Percentiles rank a stretch among this genome's conserved stretches.
Conservation (phyloP, 2,113 vertebrate species). For the Lepus timidus region DNA sequence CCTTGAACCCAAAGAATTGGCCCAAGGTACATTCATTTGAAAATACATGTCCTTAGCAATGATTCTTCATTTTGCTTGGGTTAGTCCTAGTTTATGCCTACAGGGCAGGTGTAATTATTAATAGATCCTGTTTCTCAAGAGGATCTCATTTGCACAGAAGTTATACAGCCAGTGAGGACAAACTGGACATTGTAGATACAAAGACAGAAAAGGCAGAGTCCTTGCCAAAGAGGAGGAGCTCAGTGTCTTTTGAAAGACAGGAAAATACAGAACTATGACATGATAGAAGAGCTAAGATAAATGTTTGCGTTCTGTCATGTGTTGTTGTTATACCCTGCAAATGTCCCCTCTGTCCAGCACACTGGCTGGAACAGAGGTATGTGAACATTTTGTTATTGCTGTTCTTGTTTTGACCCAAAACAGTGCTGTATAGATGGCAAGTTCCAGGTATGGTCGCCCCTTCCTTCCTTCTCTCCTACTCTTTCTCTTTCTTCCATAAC, state of each 20-base stretch:
- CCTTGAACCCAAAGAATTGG: neutral
- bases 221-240: neutral
- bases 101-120: neutral
- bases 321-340: neutral
- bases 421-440: neutral
- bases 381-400: neutral
- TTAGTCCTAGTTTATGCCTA: neutral
- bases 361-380: neutral
- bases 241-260: neutral
- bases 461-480: neutral
- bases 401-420: neutral
- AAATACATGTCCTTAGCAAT: neutral
- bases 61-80: neutral
- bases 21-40: neutral
- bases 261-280: neutral
- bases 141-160: neutral
- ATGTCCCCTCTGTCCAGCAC: neutral
- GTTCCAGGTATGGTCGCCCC: accelerated
- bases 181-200: neutral
- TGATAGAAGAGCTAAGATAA: neutral
- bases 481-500: neutral
- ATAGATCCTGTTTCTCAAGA: neutral
- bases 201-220: neutral
- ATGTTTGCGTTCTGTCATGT: accelerated
- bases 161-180: neutral